phyloP scores from a whole-genome alignment of 2,113 vertebrate genomes.

The Neolamprologus variostigma region DNA sequence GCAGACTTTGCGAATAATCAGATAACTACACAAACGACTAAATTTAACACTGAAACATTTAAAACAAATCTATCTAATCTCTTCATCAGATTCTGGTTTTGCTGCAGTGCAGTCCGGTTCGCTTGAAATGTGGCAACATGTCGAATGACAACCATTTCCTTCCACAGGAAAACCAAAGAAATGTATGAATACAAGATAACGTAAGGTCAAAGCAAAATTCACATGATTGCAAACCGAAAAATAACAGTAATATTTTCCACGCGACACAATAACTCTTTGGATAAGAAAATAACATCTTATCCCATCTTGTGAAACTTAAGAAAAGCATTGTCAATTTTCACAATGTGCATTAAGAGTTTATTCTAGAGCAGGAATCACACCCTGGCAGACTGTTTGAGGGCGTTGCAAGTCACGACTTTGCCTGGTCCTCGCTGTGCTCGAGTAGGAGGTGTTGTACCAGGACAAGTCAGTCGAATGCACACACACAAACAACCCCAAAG shows the following conservation, averaged over 20 bases:
- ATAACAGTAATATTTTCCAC: background rate
- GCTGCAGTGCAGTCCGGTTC: background rate
- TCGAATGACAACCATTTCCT: background rate
- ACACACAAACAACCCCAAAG: background rate
- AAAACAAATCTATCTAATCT: background rate
- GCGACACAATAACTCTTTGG: background rate
- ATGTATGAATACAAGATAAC: background rate
- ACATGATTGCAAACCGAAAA: background rate
- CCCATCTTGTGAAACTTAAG: background rate
- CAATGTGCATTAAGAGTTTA: constrained; percentile 8
- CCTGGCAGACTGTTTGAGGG: constrained; percentile 56
- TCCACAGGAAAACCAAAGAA: background rate
- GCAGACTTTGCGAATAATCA: background rate
- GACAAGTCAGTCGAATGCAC: background rate
- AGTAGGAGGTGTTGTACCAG: constrained; percentile 52
- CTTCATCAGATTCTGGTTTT: background rate
- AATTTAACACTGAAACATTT: background rate
- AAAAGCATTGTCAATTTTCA: too few species aligned
- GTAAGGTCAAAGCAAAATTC: background rate
- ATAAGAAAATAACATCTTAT: background rate
- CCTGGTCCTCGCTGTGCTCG: constrained; percentile 6
- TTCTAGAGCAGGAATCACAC: constrained; percentile 36
- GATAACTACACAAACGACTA: background rate
- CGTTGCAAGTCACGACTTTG: constrained; percentile 55
- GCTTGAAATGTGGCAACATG: background rate